Conservation (phyloP, 1,140 invertebrate genomes). For the Brachionus sp. region DNA sequence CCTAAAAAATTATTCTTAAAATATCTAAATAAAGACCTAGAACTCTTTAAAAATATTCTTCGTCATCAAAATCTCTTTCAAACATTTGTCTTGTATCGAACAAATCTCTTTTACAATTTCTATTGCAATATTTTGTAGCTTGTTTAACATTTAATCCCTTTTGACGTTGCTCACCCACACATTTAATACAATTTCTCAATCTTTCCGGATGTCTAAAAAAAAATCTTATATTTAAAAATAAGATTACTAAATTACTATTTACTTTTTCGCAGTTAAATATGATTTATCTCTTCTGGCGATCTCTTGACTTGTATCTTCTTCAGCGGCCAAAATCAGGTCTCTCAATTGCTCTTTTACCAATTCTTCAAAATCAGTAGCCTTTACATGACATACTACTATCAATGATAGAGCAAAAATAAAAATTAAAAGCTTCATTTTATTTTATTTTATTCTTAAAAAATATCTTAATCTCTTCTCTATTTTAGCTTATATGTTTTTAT, state of each 20-base stretch:
- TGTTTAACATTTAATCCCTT: slow-evolving; percentile 43
- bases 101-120: slow-evolving; percentile 18
- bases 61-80: neutral
- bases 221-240: neutral
- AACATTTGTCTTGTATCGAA: slow-evolving; percentile 30
- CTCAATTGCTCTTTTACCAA: neutral
- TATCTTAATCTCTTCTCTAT: neutral
- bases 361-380: neutral
- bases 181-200: slow-evolving; percentile 33
- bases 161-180: slow-evolving; percentile 17
- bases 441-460: neutral
- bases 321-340: neutral
- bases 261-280: slow-evolving; percentile 22
- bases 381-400: slow-evolving; percentile 13
- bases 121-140: slow-evolving; percentile 42
- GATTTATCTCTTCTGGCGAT: slow-evolving; percentile 27
- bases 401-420: slow-evolving; percentile 11
- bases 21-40: neutral
- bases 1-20: neutral
- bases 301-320: neutral
- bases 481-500: neutral
- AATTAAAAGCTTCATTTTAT: slow-evolving; percentile 17
- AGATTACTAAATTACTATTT: neutral
- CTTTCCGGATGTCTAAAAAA: slow-evolving; percentile 6
- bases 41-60: slow-evolving; percentile 1